Percentiles rank a stretch among this genome's conserved stretches.
phyloP scores from a whole-genome alignment of 1,140 invertebrate species.

The Galendromus occidentalis region DNA sequence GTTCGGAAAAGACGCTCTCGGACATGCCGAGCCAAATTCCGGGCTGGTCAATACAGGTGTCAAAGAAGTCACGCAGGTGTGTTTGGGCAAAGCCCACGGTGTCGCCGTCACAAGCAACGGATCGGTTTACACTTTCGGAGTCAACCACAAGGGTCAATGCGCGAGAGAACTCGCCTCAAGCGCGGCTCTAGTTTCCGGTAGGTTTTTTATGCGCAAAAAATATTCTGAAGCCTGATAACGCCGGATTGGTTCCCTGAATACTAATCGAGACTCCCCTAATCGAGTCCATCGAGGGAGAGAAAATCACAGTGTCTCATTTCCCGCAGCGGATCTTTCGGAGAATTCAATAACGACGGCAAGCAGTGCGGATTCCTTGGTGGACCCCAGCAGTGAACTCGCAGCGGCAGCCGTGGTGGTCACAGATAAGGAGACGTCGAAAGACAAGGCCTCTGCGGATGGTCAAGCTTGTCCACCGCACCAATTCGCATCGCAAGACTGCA shows the following conservation, averaged over 20 bases:
- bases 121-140: slow-evolving; percentile 79
- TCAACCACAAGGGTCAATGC: slow-evolving; percentile 95
- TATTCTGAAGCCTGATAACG: neutral
- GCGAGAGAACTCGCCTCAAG: slow-evolving; percentile 43
- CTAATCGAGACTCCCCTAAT: too few relatives aligned
- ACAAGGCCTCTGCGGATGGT: slow-evolving; percentile 24
- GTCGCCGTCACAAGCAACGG: slow-evolving; percentile 70
- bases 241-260: neutral
- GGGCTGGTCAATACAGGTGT: slow-evolving; percentile 27
- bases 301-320: neutral
- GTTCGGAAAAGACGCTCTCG: slow-evolving; percentile 74
- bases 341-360: neutral
- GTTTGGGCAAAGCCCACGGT: slow-evolving; percentile 84
- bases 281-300: too few relatives aligned
- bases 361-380: slow-evolving; percentile 2
- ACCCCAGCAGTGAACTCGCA: neutral
- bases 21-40: slow-evolving; percentile 55
- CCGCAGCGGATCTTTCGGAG: neutral
- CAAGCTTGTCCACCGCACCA: slow-evolving; percentile 43
- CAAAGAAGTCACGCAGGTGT: slow-evolving; percentile 41
- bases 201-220: slow-evolving; percentile 18
- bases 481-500: slow-evolving; percentile 64
- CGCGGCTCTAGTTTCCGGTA: slow-evolving; percentile 35
- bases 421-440: slow-evolving; percentile 31
- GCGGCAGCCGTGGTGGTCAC: slow-evolving; percentile 11